These are phyloP conservation scores for Zosterops japonicus DNA, from an alignment of 2,113 vertebrate species.

Conservation along the genomic window DNA sequence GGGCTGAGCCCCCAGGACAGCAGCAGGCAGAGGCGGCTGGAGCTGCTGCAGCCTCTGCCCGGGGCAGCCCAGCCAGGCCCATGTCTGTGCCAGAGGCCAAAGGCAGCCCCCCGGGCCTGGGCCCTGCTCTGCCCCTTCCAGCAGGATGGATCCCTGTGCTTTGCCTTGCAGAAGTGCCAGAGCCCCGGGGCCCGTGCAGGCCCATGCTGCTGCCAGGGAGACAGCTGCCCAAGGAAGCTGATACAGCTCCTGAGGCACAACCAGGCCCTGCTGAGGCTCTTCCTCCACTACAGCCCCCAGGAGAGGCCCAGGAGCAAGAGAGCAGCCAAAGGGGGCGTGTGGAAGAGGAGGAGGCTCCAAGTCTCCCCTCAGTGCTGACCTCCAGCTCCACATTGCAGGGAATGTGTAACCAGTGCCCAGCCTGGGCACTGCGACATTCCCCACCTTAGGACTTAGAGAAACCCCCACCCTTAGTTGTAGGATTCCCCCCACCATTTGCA, in stretches of 20 bases:
- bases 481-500: background rate
- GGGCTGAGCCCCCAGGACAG: background rate
- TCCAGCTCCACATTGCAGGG: background rate
- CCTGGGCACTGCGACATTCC: background rate
- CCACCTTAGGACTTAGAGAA: background rate
- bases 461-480: accelerated
- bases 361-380: accelerated
- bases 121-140: background rate
- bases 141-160: background rate
- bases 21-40: accelerated
- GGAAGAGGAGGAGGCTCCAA: background rate
- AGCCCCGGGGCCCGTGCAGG: accelerated
- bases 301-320: accelerated
- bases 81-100: accelerated
- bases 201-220: background rate
- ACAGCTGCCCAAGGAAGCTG: background rate
- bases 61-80: background rate
- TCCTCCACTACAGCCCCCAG: background rate
- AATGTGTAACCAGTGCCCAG: background rate
- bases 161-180: background rate
- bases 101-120: background rate
- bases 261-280: background rate
- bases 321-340: accelerated
- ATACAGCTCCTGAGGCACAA: background rate
- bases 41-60: background rate